These are phyloP conservation scores for Sebastes diploproa DNA, from an alignment of 2,797 vertebrate species.

Conservation along the genomic window DNA sequence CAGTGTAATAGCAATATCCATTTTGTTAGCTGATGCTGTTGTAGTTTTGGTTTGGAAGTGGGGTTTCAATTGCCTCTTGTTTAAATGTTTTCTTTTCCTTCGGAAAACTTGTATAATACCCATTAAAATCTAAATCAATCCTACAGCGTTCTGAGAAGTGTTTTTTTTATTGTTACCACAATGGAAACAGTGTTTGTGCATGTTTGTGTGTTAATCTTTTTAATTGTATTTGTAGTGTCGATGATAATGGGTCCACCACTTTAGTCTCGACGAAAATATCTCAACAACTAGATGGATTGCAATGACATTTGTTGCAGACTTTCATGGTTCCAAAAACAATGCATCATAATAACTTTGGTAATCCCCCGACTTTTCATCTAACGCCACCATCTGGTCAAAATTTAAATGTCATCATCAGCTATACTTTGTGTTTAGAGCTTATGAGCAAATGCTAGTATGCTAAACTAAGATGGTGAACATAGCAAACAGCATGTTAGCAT, in stretches of 20 bases:
- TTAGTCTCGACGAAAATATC: neutral
- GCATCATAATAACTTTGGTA: neutral
- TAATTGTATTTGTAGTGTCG: neutral
- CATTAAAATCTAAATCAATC: conserved; percentile 82
- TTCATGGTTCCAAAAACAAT: neutral
- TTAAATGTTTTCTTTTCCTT: conserved; percentile 80
- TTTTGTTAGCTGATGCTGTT: conserved; percentile 79
- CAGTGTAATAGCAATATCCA: conserved; percentile 80
- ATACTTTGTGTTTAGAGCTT: too few species aligned
- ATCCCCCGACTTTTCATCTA: neutral
- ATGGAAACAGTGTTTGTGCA: neutral
- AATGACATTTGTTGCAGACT: neutral
- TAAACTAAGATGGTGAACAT: neutral
- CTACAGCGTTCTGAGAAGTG: conserved; percentile 20
- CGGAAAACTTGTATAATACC: conserved; percentile 81
- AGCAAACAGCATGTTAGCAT: neutral
- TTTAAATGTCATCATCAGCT: neutral
- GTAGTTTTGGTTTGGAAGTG: conserved; percentile 82
- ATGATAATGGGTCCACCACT: neutral
- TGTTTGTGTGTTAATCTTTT: neutral
- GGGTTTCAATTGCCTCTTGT: conserved; percentile 77
- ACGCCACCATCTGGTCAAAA: neutral
- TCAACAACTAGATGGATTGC: neutral
- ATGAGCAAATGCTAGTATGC: neutral
- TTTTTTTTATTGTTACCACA: neutral